Conservation (phyloP, 2,113 vertebrate species). For the Camelus dromedarius region DNA sequence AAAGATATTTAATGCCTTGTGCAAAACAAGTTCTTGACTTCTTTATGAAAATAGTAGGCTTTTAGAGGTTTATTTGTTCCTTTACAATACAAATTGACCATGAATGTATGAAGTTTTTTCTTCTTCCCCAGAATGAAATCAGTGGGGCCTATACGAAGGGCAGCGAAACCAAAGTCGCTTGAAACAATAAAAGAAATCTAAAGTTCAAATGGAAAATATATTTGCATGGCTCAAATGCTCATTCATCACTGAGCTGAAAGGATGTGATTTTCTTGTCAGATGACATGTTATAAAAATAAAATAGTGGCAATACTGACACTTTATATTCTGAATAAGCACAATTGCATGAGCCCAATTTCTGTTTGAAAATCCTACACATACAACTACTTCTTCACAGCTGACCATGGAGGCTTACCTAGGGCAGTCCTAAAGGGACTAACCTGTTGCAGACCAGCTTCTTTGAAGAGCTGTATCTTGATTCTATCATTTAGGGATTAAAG, state of each 20-base stretch:
- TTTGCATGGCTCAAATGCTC: conserved; percentile 67
- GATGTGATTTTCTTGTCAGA: conserved; percentile 78
- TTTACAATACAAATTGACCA: conserved; percentile 57
- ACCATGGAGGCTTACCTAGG: neutral
- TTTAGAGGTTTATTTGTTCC: conserved; percentile 34
- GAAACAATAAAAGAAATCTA: conserved; percentile 66
- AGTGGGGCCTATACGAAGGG: neutral
- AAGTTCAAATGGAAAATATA: conserved; percentile 77
- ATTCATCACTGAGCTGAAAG: conserved; percentile 70
- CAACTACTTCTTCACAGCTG: neutral
- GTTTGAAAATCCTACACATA: neutral
- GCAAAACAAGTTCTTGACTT: conserved; percentile 16
- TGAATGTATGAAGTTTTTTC: conserved; percentile 8
- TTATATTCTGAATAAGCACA: conserved; percentile 66
- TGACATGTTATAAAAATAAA: conserved; percentile 69
- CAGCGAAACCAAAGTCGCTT: conserved; percentile 58
- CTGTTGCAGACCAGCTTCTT: neutral
- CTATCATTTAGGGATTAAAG: neutral
- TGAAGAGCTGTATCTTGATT: neutral
- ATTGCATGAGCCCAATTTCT: conserved; percentile 44
- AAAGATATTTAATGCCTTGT: neutral
- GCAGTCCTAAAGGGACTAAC: neutral
- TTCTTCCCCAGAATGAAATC: neutral
- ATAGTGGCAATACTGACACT: conserved; percentile 38
- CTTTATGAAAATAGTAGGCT: conserved; percentile 45